Base-by-base conservation (phyloP, 2,113 vertebrate species). In the Pardalotus punctatus region DNA sequence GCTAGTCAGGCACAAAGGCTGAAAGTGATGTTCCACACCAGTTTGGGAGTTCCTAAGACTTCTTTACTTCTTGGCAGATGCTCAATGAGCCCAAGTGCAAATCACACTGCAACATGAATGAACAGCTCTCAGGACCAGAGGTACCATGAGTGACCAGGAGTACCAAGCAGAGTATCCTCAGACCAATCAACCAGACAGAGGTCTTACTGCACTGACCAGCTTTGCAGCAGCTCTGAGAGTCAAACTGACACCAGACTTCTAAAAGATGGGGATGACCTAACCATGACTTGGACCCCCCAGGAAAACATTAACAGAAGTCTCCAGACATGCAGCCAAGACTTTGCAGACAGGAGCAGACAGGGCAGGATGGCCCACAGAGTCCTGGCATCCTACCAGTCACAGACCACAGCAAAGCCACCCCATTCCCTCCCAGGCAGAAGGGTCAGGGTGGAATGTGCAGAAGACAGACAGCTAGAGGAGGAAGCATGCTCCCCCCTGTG, bases 361-460 rank as follows among this genome's bases (percentile, higher is more conserved):
- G 73, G 87, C 74, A 96, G 74, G 81, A 69, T 48, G 35, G 85
- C 81, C 85, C 81, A 80, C 8, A 5, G 81, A 94, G 74, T 69
- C 33, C 85, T 95, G 90, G 92, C 90, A 92, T 33, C 66, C 74
- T 60, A 62, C 83, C 92, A 92, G 79, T 57, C 88, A 80, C 28
- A 82, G 91, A 80, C 88, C 94, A 93, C 90, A 96, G 88, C 74
- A 95, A 95, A 95, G 92, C 53, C 54, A 67, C 40, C 43, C 81
- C 0, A 0, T 36, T 51, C 45, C 87, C 88, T 94, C 74, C 87
- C 71, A 92, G 62, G 85, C 88, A 96, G 81, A 88, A 45, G 50
- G 81, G 94, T 72, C 82, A 80, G 14, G 6, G 21, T 65, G 94
- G 95, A 96, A 96, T 77, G 85, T 5, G 10, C 40, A 80, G 53